Base-by-base conservation (phyloP, 2,888 invertebrate genomes). In the Drosophila anceps region DNA sequence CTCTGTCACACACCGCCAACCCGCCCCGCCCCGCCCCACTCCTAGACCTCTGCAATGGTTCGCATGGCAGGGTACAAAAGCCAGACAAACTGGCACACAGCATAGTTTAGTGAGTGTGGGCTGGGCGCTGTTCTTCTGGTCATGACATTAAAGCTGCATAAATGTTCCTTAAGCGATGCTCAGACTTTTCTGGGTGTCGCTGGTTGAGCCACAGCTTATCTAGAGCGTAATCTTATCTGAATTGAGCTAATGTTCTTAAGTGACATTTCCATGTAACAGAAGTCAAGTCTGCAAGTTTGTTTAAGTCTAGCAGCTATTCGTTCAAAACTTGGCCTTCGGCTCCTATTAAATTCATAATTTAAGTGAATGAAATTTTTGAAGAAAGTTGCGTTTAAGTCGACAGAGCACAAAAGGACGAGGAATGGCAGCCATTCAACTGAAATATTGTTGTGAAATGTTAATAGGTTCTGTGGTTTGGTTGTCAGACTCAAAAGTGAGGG, bases 61-160 rank as follows among this genome's bases (percentile, higher is more conserved):
- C 24, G 43, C 61, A 54, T 63, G 76, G 69, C 76, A 53, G 62
- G 35, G 65, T 65, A 60, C 27, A 73, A 61, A 60, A 60, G 76
- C 63, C 50, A 53, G 35, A 46, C 59, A 68, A 72, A 59, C 68
- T 50, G 57, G 66, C 57, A 48, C 58, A 66, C 48, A 39, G 65
- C 48, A 39, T 46, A 41, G 48, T 50, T 58, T 54, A 39, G 50
- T 37, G 39, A 33, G 20, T 27, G 43, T 54, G 54, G 64, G 58
- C 55, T n/a, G 48, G 60, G 60, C 58, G 51, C 59, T 41, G 18
- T 15, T 41, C 67, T 61, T 59, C 72, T 68, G 72, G 54, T 64
- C 63, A 31, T 60, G 76, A 67, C 62, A 59, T 66, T 70, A 59
- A 70, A 81, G 64, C 69, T 66, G 69, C 54, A 69, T 69, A 80